phyloP scores from a whole-genome alignment of 2,797 vertebrate species.

The Buphagus erythrorhynchus region DNA sequence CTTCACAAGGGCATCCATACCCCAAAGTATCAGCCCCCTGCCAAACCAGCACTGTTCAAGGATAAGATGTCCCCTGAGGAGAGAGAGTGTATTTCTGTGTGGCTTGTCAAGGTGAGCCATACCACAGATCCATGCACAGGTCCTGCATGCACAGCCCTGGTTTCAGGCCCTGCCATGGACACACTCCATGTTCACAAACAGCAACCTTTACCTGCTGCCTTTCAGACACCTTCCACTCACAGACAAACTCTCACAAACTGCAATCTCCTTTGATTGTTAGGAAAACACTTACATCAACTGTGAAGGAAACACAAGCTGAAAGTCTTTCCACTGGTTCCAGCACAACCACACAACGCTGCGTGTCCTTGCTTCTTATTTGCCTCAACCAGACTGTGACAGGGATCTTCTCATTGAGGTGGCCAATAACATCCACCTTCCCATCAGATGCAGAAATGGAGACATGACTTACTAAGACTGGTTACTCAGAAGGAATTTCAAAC shows the following conservation, averaged over 20 bases:
- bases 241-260: background rate
- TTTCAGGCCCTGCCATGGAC: background rate
- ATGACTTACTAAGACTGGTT: background rate
- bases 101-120: background rate
- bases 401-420: conserved; percentile 77
- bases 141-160: background rate
- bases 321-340: conserved; percentile 88
- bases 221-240: background rate
- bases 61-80: background rate
- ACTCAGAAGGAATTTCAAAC: background rate
- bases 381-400: conserved; percentile 85
- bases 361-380: conserved; percentile 62
- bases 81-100: background rate
- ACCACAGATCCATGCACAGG: background rate
- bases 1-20: background rate
- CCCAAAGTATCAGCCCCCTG: background rate
- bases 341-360: conserved; percentile 76
- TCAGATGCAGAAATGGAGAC: background rate
- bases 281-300: conserved; percentile 77
- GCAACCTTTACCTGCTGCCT: background rate
- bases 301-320: conserved; percentile 84
- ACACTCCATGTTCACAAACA: background rate
- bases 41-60: background rate
- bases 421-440: conserved; percentile 82
- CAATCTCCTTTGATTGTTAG: accelerated